A percentile compares a stretch with the other conserved stretches of the same genome.
phyloP scores from a whole-genome alignment of 2,797 vertebrate species.

The Ctenochaetus hawaiiensis region DNA sequence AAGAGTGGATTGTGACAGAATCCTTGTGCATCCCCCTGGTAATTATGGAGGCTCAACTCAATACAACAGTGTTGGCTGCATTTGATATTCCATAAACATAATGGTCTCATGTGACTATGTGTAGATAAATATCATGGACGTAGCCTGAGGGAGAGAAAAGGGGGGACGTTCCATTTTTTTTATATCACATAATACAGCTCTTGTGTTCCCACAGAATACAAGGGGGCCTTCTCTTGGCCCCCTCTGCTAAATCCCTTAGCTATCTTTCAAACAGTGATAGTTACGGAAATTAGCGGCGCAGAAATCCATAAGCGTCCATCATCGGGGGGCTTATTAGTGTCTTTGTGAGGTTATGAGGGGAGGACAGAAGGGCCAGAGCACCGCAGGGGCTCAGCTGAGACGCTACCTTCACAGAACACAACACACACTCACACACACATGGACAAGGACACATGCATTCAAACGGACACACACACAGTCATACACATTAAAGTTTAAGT shows the following conservation, averaged over 20 bases:
- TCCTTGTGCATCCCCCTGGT: conserved; percentile 71
- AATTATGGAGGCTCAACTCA: conserved; percentile 67
- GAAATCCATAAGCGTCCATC: conserved; percentile 97
- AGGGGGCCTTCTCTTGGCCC: conserved; percentile 87
- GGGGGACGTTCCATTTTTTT: conserved; percentile 82
- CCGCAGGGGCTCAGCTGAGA: conserved; percentile 72
- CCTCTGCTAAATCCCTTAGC: conserved; percentile 90
- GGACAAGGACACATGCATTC: conserved; percentile 52
- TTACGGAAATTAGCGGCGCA: conserved; percentile 98
- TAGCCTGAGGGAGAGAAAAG: conserved; percentile 77
- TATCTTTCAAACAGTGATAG: conserved; percentile 98
- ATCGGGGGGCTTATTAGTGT: conserved; percentile 95
- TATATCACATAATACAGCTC: conserved; percentile 92
- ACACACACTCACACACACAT: conserved; percentile 13
- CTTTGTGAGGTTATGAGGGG: conserved; percentile 88
- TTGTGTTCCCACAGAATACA: conserved; percentile 89
- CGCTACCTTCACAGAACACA: conserved; percentile 65
- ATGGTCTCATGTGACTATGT: conserved; percentile 82
- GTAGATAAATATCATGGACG: conserved; percentile 83
- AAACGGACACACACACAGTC: conserved; percentile 32
- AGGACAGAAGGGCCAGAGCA: conserved; percentile 80
- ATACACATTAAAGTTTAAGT: conserved; percentile 1
- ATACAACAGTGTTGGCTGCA: conserved; percentile 66
- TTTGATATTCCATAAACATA: conserved; percentile 84
- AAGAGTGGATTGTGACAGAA: conserved; percentile 68